Evolutionary conservation across 1,140 invertebrate species (phyloP).

Genomic region (Teleogryllus occipitalis): DNA sequence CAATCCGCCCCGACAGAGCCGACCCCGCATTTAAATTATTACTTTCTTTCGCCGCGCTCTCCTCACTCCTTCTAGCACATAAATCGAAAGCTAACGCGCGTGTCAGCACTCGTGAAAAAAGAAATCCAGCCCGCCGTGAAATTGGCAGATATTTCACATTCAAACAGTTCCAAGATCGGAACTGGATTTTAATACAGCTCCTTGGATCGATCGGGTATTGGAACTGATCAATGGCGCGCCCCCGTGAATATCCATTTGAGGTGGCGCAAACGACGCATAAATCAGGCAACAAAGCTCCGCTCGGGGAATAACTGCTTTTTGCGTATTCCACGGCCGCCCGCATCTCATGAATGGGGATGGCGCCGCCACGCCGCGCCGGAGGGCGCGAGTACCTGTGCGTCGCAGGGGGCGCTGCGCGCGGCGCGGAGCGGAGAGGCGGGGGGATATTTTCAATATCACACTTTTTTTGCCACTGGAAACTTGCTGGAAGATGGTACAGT

Average conservation of each 20-base stretch:
- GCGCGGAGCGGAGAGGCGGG: too few relatives aligned
- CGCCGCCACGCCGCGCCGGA: too few relatives aligned
- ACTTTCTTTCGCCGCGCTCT: background rate
- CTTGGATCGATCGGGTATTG: background rate
- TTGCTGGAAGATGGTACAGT: too few relatives aligned
- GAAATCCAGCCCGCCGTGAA: background rate
- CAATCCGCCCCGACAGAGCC: background rate
- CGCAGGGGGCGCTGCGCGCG: too few relatives aligned
- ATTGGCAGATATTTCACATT: slow-evolving; percentile 5
- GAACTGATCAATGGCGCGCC: background rate
- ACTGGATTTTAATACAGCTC: slow-evolving; percentile 4
- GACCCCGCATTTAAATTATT: background rate
- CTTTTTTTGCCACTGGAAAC: too few relatives aligned
- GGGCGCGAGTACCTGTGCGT: background rate
- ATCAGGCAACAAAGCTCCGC: background rate
- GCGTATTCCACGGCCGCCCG: too few relatives aligned
- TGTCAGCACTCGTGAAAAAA: background rate
- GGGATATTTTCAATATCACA: too few relatives aligned
- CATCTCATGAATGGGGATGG: too few relatives aligned
- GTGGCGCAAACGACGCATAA: background rate
- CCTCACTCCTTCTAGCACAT: background rate
- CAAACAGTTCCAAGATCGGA: background rate
- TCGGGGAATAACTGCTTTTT: too few relatives aligned
- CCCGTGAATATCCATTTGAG: background rate
- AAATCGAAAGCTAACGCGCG: background rate